These are phyloP conservation scores for Armadillidium nasatum DNA, from an alignment of 1,140 invertebrate genomes.

Conservation along the genomic window DNA sequence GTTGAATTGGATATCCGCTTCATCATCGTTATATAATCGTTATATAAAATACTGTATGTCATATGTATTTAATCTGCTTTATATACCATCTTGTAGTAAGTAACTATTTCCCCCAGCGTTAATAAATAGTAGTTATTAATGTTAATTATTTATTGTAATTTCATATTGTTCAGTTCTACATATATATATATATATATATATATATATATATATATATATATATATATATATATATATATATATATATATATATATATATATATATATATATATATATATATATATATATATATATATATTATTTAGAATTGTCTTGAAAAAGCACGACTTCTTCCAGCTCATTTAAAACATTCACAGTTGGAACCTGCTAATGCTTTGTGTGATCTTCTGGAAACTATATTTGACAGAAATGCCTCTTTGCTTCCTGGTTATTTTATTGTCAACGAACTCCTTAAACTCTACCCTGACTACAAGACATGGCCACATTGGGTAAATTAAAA, in stretches of 20 bases:
- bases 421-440: conserved; percentile 90
- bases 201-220: background rate
- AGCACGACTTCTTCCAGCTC: conserved; percentile 68
- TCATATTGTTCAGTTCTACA: no score
- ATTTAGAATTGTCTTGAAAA: no score
- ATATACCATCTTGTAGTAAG: no score
- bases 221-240: background rate
- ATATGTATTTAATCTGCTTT: no score
- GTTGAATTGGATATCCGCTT: no score
- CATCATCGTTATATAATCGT: no score
- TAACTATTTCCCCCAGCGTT: no score
- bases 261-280: conserved; percentile 47
- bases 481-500: conserved; percentile 78
- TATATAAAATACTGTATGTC: no score
- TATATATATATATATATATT: no score
- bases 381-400: conserved; percentile 77
- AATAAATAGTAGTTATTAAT: no score
- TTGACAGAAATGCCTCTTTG: conserved; percentile 85
- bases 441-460: conserved; percentile 86
- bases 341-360: conserved; percentile 69
- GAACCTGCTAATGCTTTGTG: conserved; percentile 74
- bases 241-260: conserved; percentile 9
- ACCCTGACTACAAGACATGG: conserved; percentile 71
- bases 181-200: background rate
- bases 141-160: no score